Conservation (phyloP, 2,797 vertebrate genomes). For the Rhyacichthys aspro region DNA sequence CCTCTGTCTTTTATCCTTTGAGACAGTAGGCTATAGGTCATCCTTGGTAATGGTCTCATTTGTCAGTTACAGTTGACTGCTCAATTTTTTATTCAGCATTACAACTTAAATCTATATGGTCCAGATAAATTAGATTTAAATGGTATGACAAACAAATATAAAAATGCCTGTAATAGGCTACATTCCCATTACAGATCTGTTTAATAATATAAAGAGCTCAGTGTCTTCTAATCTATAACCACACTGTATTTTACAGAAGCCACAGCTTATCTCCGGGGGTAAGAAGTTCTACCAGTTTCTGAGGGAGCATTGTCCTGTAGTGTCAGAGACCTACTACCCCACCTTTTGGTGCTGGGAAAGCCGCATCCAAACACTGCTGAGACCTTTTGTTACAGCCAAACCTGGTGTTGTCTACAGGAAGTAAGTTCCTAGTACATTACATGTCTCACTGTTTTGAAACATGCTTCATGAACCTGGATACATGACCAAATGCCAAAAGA, state of each 20-base stretch:
- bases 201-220: background rate
- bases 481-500: background rate
- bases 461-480: no score
- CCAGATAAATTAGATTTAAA: background rate
- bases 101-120: background rate
- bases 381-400: slow-evolving; percentile 95
- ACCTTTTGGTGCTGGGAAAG: slow-evolving; percentile 99
- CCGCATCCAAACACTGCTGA: slow-evolving; percentile 92
- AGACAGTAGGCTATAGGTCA: background rate
- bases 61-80: slow-evolving; percentile 1
- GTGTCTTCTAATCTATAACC: background rate
- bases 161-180: background rate
- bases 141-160: slow-evolving; percentile 2
- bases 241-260: slow-evolving; percentile 84
- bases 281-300: slow-evolving; percentile 92
- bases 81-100: background rate
- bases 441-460: background rate
- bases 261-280: slow-evolving; percentile 91
- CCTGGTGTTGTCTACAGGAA: slow-evolving; percentile 93
- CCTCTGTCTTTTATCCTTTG: background rate
- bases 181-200: background rate
- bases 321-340: slow-evolving; percentile 97
- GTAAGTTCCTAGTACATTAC: slow-evolving; percentile 77
- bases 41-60: background rate
- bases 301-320: slow-evolving; percentile 91